Percentiles rank a stretch among this genome's conserved stretches.
Conservation (phyloP, 2,888 invertebrate species). For the Agriopis leucophaearia region DNA sequence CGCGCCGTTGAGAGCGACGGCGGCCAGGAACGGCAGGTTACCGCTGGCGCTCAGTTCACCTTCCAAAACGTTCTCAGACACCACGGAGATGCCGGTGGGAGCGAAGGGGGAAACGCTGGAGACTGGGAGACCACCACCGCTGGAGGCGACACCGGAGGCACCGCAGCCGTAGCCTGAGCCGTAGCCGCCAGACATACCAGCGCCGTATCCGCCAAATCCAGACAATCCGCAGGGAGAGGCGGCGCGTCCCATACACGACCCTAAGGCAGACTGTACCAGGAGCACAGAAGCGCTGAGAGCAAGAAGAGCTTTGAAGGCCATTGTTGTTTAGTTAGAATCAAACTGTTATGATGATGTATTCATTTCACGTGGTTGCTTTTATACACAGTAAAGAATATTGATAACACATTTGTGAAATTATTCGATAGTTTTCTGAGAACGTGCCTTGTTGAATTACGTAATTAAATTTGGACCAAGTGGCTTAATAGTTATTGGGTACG, state of each 20-base stretch:
- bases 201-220: neutral
- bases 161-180: constrained; percentile 36
- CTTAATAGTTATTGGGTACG: neutral
- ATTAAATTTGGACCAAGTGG: constrained; percentile 4
- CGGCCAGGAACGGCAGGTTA: constrained; percentile 57
- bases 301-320: constrained; percentile 34
- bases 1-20: constrained; percentile 53
- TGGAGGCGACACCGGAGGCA: constrained; percentile 46
- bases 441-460: constrained; percentile 4
- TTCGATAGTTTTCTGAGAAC: neutral
- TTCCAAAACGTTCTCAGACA: constrained; percentile 57
- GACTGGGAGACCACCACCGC: constrained; percentile 51
- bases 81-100: constrained; percentile 53
- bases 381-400: constrained; percentile 3
- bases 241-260: neutral
- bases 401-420: constrained; percentile 8
- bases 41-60: constrained; percentile 51
- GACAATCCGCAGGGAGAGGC: constrained; percentile 1
- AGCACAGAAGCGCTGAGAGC: constrained; percentile 21
- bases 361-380: neutral
- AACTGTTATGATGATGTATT: constrained; percentile 13
- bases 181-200: constrained; percentile 37
- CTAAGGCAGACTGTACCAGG: constrained; percentile 31
- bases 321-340: constrained; percentile 13
- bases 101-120: constrained; percentile 51